Base-by-base conservation (phyloP, 2,113 vertebrate species). In the Rutilus rutilus region DNA sequence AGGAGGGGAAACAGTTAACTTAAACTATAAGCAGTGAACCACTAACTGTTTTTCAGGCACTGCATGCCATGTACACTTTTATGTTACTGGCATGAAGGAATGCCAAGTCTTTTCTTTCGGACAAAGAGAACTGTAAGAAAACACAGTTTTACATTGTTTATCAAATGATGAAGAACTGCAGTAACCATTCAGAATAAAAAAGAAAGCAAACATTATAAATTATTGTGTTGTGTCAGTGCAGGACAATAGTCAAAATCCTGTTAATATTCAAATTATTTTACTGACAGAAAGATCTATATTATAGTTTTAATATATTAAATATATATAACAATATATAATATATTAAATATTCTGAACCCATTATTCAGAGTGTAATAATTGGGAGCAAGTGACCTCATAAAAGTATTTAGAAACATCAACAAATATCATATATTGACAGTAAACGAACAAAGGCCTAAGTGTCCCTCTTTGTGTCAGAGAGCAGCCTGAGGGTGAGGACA, bases 341-440 rank as follows among this genome's bases (percentile, higher is more conserved):
- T 39, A 39, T 39, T 0, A 39, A 39, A 39, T 39, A 42, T 42
- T 47, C 30, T 78, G 23, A 79, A 60, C 33, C 0, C 6, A 42
- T 60, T 79, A n/a, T 14, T 27, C 3, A 17, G 7, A 57, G 15
- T 42, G 78, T 62, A 59, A 36, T 39, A 62, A 62, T 36, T n/a
- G 1, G 12, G 33, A 79, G 23, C 27, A 45, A 75, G 71, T 50
- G 57, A 79, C 33, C 36, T 60, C 14, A 7, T 33, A 36, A 60
- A 54, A 57, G 3, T 17, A 33, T 79, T 62, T 60, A 42, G 36
- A 42, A 62, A 62, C 57, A 62, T 60, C 57, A 25, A 79, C 78
- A 79, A 62, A 27, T 9, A 12, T 62, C 0, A 60, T 23, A n/a
- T 60, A 79, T 80, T 80, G 78, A 80, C 78, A 62, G 57, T 64